Conservation (phyloP, 2,888 invertebrate genomes). For the Agrochola macilenta region DNA sequence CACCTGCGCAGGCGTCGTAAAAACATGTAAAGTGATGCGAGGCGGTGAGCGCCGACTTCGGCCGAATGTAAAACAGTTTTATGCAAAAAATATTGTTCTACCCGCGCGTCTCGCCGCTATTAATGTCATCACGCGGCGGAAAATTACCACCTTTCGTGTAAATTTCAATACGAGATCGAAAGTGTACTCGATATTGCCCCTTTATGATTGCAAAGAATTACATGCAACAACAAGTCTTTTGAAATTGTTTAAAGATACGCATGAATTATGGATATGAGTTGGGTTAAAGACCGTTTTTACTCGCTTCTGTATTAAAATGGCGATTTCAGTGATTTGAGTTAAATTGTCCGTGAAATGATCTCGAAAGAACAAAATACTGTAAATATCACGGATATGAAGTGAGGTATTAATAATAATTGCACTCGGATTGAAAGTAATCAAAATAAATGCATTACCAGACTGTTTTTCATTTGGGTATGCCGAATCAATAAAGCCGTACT, state of each 20-base stretch:
- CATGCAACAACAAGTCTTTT: conserved; percentile 77
- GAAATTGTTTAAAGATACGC: conserved; percentile 78
- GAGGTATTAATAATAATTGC: conserved; percentile 62
- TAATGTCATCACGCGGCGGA: conserved; percentile 87
- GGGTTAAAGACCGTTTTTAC: conserved; percentile 78
- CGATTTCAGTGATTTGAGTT: conserved; percentile 78
- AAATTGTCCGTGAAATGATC: conserved; percentile 84
- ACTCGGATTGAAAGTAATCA: conserved; percentile 60
- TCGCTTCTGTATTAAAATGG: conserved; percentile 76
- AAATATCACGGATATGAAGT: conserved; percentile 60
- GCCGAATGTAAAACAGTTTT: conserved; percentile 80
- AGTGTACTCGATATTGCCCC: conserved; percentile 77
- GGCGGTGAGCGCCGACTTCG: conserved; percentile 61
- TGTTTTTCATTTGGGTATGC: conserved; percentile 53
- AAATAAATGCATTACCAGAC: conserved; percentile 50
- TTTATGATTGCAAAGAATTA: conserved; percentile 79
- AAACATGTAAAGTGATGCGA: conserved; percentile 79
- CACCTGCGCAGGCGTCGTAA: conserved; percentile 74
- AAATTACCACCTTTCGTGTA: conserved; percentile 88
- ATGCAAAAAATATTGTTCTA: conserved; percentile 83
- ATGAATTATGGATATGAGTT: conserved; percentile 83
- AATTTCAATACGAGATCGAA: conserved; percentile 86
- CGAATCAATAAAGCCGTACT: conserved; percentile 60
- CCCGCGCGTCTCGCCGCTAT: conserved; percentile 78
- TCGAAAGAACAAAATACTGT: conserved; percentile 66